Conservation (phyloP, 23 tunicate species). For the Aplidium turbinatum region DNA sequence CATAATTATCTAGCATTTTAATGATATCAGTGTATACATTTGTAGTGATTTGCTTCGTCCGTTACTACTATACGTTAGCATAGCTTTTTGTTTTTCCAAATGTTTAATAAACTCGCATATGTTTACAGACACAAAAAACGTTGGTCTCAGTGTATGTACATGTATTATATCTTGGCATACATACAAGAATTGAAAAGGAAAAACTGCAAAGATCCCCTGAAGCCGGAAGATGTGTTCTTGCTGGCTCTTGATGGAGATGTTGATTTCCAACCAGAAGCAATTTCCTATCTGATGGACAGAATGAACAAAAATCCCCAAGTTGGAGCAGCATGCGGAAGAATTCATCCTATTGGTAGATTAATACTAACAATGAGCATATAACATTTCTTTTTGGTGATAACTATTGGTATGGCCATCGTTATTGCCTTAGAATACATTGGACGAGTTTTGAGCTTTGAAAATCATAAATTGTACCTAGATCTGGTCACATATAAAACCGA, state of each 20-base stretch:
- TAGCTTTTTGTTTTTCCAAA: too few relatives aligned
- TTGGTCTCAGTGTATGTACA: conserved; percentile 99
- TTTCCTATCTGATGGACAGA: conserved; percentile 73
- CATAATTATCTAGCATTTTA: too few relatives aligned
- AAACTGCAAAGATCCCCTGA: too few relatives aligned
- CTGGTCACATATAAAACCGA: too few relatives aligned
- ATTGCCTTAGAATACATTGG: too few relatives aligned
- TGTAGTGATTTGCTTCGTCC: too few relatives aligned
- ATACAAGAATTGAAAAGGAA: conserved; percentile 73
- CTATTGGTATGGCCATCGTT: too few relatives aligned
- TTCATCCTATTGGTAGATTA: conserved; percentile 83
- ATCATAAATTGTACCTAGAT: too few relatives aligned
- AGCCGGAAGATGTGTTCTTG: conserved; percentile 80
- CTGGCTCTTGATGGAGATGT: conserved; percentile 99
- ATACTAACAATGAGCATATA: background rate
- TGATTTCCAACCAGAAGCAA: conserved; percentile 96
- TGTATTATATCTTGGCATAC: conserved; percentile 97
- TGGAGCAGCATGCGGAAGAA: conserved; percentile 98
- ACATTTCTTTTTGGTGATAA: background rate
- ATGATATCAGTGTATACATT: too few relatives aligned
- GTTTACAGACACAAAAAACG: conserved; percentile 94
- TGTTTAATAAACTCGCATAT: too few relatives aligned
- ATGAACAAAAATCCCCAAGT: conserved; percentile 91
- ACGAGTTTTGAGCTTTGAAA: too few relatives aligned
- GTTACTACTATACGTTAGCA: too few relatives aligned